Evolutionary conservation across 1,140 invertebrate genomes (phyloP).

Genomic region (Macrobrachium rosenbergii): DNA sequence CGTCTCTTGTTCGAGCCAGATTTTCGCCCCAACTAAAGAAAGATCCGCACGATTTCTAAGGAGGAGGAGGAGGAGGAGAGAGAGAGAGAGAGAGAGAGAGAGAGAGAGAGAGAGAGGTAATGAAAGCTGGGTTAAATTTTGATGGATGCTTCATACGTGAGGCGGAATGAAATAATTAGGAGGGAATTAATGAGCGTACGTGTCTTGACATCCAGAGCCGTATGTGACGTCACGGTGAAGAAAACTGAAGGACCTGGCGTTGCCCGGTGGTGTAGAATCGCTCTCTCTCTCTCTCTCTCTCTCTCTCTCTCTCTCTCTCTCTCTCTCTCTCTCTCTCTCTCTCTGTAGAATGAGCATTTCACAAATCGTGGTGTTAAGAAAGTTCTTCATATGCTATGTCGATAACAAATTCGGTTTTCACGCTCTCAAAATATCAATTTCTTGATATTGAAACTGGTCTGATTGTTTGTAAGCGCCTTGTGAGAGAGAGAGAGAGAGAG

Average conservation of each 20-base stretch:
- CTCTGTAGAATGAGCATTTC: neutral
- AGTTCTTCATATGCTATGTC: neutral
- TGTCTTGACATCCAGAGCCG: no score
- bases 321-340: slow-evolving; percentile 15
- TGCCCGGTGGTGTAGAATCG: neutral
- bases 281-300: slow-evolving; percentile 13
- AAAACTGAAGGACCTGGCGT: neutral
- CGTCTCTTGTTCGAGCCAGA: no score
- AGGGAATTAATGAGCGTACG: no score
- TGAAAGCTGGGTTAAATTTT: neutral
- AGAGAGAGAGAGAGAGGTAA: slow-evolving; percentile 28
- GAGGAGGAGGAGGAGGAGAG: neutral
- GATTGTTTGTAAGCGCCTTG: no score
- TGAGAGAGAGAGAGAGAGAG: neutral
- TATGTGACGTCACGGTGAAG: neutral
- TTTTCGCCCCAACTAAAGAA: no score
- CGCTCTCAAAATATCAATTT: neutral
- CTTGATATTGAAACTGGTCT: neutral
- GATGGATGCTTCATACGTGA: neutral
- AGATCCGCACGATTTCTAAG: neutral
- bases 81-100: slow-evolving; percentile 36
- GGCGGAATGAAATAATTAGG: neutral
- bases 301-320: slow-evolving; percentile 11
- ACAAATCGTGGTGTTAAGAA: no score
- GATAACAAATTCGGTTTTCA: neutral